phyloP scores from a whole-genome alignment of 2,888 invertebrate species.

The Caradrina clavipalpis region DNA sequence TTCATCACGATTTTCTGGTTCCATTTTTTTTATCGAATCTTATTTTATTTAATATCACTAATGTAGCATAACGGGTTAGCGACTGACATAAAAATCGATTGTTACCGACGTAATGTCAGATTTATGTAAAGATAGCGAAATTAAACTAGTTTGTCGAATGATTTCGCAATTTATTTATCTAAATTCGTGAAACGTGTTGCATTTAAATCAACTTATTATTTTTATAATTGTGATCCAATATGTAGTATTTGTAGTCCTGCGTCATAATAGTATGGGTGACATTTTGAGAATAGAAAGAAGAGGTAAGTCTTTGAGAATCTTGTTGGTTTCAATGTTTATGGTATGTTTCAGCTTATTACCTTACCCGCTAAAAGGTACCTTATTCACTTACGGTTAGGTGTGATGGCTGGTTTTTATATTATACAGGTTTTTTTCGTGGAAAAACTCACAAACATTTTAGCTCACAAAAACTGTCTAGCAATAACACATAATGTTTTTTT shows the following conservation, averaged over 20 bases:
- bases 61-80: neutral
- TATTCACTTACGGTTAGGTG: too few relatives aligned
- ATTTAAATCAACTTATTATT: conserved; percentile 3
- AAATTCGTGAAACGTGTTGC: conserved; percentile 9
- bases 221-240: neutral
- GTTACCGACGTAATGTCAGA: conserved; percentile 22
- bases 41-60: conserved; percentile 31
- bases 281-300: neutral
- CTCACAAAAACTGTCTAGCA: too few relatives aligned
- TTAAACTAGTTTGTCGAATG: conserved; percentile 14
- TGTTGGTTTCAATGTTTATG: too few relatives aligned
- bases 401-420: too few relatives aligned
- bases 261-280: neutral
- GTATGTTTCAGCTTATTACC: too few relatives aligned
- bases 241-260: neutral
- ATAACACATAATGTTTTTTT: too few relatives aligned
- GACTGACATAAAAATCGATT: conserved; percentile 25
- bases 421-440: too few relatives aligned
- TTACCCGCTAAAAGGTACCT: too few relatives aligned
- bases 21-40: conserved; percentile 19
- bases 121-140: conserved; percentile 45
- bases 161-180: conserved; percentile 10
- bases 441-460: too few relatives aligned
- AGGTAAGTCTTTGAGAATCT: neutral
- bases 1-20: conserved; percentile 22